Base-by-base conservation (phyloP, 2,113 vertebrate species). In the Gadus macrocephalus region DNA sequence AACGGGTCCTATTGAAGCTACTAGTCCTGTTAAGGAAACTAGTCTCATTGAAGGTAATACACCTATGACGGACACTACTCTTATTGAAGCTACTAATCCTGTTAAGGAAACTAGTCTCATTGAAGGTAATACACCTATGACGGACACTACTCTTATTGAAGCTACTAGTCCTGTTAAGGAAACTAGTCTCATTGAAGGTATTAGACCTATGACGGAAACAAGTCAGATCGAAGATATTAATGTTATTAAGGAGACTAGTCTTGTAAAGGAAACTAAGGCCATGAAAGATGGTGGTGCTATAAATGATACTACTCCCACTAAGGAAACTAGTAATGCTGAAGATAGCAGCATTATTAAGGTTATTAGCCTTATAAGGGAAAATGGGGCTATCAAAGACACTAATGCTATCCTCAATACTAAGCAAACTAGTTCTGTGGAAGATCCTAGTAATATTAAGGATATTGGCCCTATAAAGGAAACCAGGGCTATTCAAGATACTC, bases 151-250 rank as follows among this genome's bases (percentile, higher is more conserved):
- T 42, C 35, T 49, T 3, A 68, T 49, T 27, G 8, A 68, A 5
- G 64, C 66, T 25, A 61, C 14, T 66, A 19, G 78, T 16, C n/a
- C 68, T 70, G 11, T 78, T 7, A 63, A 74, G 25, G 68, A 76
- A 68, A 81, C 64, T 19, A 2, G 3, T 19, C 25, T 3, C 2
- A 3, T 25, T 25, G 25, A 25, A 25, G 25, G 25, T 25, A 25
- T 1, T 25, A 25, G 1, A 3, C 25, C 25, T 25, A 25, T 25
- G 2, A 25, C 2, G 25, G 25, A 25, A 25, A 25, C 25, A 25
- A 25, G 25, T 25, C 25, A 25, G 25, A 25, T 25, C 25, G 25
- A 25, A 25, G 25, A 25, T 25, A 25, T 25, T 25, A 25, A 25
- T 35, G 31, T 5, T 35, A 35, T 35, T 35, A 3, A 58, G 35